These are phyloP conservation scores for Hecatera dysodea DNA, from an alignment of 2,888 invertebrate genomes.

Conservation along the genomic window DNA sequence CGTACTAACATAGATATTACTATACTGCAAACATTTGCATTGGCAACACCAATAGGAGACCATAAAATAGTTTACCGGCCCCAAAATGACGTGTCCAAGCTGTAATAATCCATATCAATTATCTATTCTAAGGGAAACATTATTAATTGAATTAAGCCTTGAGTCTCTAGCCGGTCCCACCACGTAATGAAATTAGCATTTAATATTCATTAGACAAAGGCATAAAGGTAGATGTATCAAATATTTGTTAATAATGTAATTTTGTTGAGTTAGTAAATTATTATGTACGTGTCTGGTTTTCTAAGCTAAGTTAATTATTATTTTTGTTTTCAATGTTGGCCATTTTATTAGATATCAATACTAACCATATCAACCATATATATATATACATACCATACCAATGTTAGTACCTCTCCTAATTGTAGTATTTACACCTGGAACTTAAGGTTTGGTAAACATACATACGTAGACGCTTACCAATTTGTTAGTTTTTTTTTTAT, in stretches of 20 bases:
- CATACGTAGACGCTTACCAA: too few species aligned
- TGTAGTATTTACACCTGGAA: too few species aligned
- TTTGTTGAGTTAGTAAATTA: conserved; percentile 47
- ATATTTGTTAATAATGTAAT: conserved; percentile 61
- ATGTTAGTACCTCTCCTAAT: too few species aligned
- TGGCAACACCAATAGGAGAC: conserved; percentile 3
- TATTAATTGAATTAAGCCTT: conserved; percentile 75
- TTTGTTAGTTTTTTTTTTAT: too few species aligned
- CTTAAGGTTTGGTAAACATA: too few species aligned
- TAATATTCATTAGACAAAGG: conserved; percentile 74
- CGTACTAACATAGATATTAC: not conserved
- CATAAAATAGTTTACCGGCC: not conserved
- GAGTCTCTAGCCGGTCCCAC: conserved; percentile 63
- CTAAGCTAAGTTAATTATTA: conserved; percentile 25
- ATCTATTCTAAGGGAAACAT: conserved; percentile 72
- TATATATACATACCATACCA: too few species aligned
- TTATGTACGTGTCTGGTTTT: conserved; percentile 13
- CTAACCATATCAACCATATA: too few species aligned
- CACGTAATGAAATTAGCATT: conserved; percentile 74
- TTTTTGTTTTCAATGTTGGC: conserved; percentile 14
- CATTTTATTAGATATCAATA: too few species aligned
- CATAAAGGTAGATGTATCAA: conserved; percentile 54
- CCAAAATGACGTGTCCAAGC: conserved; percentile 53
- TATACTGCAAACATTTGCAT: conserved; percentile 5
- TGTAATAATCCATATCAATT: conserved; percentile 67